Evolutionary conservation across 53 echinoderm and acorn worm genomes (phyloP).

Genomic region (Glandiceps talaboti): DNA sequence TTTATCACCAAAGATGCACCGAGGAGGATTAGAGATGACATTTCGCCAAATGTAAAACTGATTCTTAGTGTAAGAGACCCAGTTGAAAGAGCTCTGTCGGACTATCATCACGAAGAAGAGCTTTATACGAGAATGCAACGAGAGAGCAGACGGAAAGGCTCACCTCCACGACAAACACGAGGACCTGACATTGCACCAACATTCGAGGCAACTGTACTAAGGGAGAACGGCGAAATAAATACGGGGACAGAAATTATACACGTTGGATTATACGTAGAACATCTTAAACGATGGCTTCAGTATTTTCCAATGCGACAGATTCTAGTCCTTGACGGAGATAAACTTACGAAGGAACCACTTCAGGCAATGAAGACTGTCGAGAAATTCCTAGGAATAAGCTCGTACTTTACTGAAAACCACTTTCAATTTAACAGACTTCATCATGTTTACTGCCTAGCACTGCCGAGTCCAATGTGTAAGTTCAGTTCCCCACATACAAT

Average conservation of each 20-base stretch:
- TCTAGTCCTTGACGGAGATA: constrained; percentile 28
- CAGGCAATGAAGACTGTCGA: constrained; percentile 36
- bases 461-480: constrained; percentile 40
- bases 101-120: constrained; percentile 77
- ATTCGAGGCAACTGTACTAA: constrained; percentile 39
- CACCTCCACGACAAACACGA: constrained; percentile 7
- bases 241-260: constrained; percentile 43
- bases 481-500: constrained; percentile 70
- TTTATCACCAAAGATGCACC: constrained; percentile 65
- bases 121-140: constrained; percentile 21
- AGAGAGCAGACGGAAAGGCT: constrained; percentile 17
- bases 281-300: constrained; percentile 48
- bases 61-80: constrained; percentile 67
- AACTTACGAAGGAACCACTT: constrained; percentile 28
- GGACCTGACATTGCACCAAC: constrained; percentile 28
- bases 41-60: constrained; percentile 52
- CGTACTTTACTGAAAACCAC: constrained; percentile 26
- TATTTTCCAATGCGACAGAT: constrained; percentile 39
- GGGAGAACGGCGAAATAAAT: constrained; percentile 47
- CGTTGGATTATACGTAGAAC: constrained; percentile 38
- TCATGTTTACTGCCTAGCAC: constrained; percentile 21
- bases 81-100: constrained; percentile 46
- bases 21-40: constrained; percentile 35
- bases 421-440: constrained; percentile 30
- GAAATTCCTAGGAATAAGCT: constrained; percentile 27